Evolutionary conservation across 2,888 invertebrate genomes (phyloP), one percentile per base, ranked within the genome.

Genomic region (Phanerotoma sp.): DNA sequence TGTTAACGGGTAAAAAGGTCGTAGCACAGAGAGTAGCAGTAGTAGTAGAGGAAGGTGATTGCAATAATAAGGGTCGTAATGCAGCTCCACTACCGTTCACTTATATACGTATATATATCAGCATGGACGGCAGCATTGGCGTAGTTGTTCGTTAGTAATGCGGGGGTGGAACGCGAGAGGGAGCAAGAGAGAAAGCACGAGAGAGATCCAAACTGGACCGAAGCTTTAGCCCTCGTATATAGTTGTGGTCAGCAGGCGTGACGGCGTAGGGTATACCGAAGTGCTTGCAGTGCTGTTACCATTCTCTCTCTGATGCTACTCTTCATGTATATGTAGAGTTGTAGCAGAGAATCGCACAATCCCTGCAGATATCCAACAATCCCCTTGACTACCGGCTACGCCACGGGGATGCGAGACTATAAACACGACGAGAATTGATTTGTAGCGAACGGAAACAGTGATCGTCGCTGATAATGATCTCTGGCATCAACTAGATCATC

Each of bases 201-300:
- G n/a, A n/a, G n/a, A n/a, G 48, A 54, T 46, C 56, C 58, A 60
- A 56, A 57, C 56, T 59, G 48, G 60, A 60, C 58, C 62, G 61
- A 5, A 61, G 61, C 62, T 62, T 60, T 60, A 53, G 66, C 63
- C 66, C 71, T 72, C 71, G 69, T 73, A 71, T 71, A 72, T 72
- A 74, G 73, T 70, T 72, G 74, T 68, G 74, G 74, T 73, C 73
- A 72, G 74, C 73, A 69, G 70, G 70, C 73, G 74, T 74, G 72
- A 74, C 73, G 74, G 68, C 62, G 66, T 66, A 68, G 68, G 67
- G 68, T 65, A 64, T 45, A 55, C 50, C 54, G 57, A 57, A 61
- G 54, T 58, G 61, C 55, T 59, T 57, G 58, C 55, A 54, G 38
- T 62, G 47, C 55, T 57, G 55, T 58, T 49, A 49, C 52, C 35